phyloP scores from a whole-genome alignment of 2,888 invertebrate species.

The Notodonta dromedarius region DNA sequence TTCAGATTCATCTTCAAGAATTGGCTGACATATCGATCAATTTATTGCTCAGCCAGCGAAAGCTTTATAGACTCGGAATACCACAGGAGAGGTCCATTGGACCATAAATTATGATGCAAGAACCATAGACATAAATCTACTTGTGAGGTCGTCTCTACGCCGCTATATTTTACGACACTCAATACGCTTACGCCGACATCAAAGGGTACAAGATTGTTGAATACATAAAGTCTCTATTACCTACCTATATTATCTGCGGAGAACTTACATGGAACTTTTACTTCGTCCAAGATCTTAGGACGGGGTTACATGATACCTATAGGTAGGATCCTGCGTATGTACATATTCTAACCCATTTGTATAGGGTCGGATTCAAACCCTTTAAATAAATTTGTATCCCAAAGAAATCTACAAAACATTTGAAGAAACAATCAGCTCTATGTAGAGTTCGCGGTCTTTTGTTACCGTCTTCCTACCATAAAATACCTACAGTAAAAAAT shows the following conservation, averaged over 20 bases:
- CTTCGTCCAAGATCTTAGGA: too few relatives aligned
- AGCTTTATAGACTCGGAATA: not conserved
- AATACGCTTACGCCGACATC: slow-evolving; percentile 29
- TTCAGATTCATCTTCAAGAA: too few relatives aligned
- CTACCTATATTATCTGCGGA: slow-evolving; percentile 2
- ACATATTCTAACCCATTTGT: too few relatives aligned
- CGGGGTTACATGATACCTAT: too few relatives aligned
- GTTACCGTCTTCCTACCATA: too few relatives aligned
- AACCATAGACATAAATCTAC: slow-evolving; percentile 21
- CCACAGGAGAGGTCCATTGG: not conserved
- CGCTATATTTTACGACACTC: slow-evolving; percentile 31
- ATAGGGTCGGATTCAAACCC: too few relatives aligned
- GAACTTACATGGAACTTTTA: not conserved
- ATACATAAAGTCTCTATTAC: slow-evolving; percentile 4
- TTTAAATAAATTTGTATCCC: too few relatives aligned
- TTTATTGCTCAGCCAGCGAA: not conserved
- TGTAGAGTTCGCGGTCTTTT: too few relatives aligned
- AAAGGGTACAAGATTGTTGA: slow-evolving; percentile 24
- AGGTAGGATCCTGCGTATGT: too few relatives aligned
- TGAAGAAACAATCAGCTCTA: too few relatives aligned
- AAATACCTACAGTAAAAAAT: too few relatives aligned
- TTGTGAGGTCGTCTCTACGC: slow-evolving; percentile 25
- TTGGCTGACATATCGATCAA: not conserved
- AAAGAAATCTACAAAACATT: too few relatives aligned
- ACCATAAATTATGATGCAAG: slow-evolving; percentile 5